A percentile compares a stretch with the other conserved stretches of the same genome.
These are phyloP conservation scores for Sphecodes monilicornis DNA, from an alignment of 2,888 invertebrate species.

Conservation along the genomic window DNA sequence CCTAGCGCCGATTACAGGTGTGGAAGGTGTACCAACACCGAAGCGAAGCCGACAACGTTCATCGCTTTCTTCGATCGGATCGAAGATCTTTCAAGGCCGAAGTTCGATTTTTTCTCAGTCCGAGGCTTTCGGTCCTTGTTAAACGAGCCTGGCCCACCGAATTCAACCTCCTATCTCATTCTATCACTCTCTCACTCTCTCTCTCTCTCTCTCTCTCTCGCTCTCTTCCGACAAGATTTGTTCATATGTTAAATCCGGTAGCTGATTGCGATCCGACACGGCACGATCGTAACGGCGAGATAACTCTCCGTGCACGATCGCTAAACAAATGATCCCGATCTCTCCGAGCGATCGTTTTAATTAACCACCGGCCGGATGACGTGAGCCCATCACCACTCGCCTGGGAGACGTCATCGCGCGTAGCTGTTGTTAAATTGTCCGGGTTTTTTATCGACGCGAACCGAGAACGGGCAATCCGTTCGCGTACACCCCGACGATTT, in stretches of 20 bases:
- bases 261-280: constrained; percentile 81
- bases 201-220: background rate
- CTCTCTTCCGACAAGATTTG: constrained; percentile 53
- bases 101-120: background rate
- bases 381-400: constrained; percentile 48
- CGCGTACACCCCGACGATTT: background rate
- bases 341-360: constrained; percentile 76
- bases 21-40: background rate
- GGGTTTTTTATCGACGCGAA: constrained; percentile 38
- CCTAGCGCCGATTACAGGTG: background rate
- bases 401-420: constrained; percentile 43
- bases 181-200: background rate
- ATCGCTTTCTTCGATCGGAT: background rate
- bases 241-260: constrained; percentile 77
- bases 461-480: background rate
- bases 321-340: constrained; percentile 77
- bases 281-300: constrained; percentile 76
- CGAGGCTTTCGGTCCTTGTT: background rate
- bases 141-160: constrained; percentile 1
- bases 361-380: constrained; percentile 55
- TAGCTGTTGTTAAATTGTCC: constrained; percentile 50
- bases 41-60: background rate
- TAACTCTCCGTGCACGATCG: constrained; percentile 76
- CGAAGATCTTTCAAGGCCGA: background rate
- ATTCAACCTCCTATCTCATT: background rate